Conservation (phyloP, 2,113 vertebrate genomes). For the Gorilla gorilla region DNA sequence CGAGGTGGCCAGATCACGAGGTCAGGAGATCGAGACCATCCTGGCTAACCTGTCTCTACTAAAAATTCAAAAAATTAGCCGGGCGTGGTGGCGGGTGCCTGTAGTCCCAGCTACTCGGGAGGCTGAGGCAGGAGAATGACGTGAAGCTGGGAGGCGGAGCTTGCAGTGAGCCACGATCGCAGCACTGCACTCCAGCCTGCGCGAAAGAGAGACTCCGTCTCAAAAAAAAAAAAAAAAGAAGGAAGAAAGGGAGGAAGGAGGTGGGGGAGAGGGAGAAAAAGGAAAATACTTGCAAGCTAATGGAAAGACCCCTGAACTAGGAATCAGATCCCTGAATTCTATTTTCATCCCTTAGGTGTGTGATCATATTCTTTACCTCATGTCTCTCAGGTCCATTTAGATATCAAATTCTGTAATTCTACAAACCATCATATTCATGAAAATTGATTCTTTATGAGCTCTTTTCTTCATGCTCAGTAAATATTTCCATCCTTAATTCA, state of each 20-base stretch:
- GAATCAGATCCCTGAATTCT: background rate
- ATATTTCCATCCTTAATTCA: constrained; percentile 42
- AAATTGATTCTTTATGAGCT: background rate
- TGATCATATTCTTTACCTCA: background rate
- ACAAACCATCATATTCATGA: background rate
- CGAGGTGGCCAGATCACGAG: no score
- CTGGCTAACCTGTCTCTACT: no score
- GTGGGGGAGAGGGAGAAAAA: background rate
- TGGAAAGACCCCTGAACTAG: background rate
- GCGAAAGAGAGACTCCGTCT: no score
- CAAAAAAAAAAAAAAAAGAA: background rate
- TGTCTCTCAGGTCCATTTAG: background rate
- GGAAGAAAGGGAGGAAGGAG: background rate
- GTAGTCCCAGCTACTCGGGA: no score
- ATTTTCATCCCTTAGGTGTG: background rate
- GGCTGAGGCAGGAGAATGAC: no score
- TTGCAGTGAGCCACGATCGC: no score
- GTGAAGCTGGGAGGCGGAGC: no score
- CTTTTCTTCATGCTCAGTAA: background rate
- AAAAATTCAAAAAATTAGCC: no score
- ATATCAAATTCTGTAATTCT: background rate
- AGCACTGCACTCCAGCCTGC: no score
- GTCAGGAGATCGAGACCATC: no score
- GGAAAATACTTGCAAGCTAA: background rate
- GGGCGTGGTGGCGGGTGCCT: no score